Evolutionary conservation across 2,888 invertebrate genomes (phyloP).

Genomic region (Trachelus tabidus): DNA sequence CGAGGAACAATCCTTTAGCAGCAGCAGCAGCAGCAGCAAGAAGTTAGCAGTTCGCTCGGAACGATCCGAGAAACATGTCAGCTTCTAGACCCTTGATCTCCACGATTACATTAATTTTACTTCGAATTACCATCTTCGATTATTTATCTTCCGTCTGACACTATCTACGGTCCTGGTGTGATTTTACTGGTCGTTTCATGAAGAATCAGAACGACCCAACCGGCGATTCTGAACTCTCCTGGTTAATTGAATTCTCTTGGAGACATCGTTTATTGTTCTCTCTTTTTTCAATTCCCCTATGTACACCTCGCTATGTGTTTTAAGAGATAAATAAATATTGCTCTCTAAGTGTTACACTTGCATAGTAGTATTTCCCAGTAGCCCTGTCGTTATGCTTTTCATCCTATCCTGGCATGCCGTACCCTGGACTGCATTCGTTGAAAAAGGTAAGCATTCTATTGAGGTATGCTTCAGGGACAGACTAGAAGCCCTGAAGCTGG

Average conservation of each 20-base stretch:
- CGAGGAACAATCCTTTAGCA: constrained; percentile 41
- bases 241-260: not conserved
- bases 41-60: constrained; percentile 48
- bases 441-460: not conserved
- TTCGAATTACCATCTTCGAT: not conserved
- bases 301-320: constrained; percentile 1
- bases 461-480: not conserved
- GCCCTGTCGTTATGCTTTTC: not conserved
- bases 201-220: not conserved
- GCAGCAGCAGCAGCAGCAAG: constrained; percentile 42
- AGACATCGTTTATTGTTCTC: not conserved
- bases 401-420: not conserved
- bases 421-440: not conserved
- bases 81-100: constrained; percentile 46
- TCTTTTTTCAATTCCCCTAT: constrained; percentile 2
- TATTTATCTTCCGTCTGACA: not conserved
- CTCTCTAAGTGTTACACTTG: not conserved
- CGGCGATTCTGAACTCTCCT: not conserved
- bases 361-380: not conserved
- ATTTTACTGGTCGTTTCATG: not conserved
- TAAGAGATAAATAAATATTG: constrained; percentile 3
- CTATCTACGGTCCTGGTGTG: not conserved
- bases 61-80: constrained; percentile 60
- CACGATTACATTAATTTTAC: not conserved
- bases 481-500: not conserved